Percentiles rank a stretch among this genome's conserved stretches.
Conservation (phyloP, 1,140 invertebrate species). For the Hypsibius dujardini region DNA sequence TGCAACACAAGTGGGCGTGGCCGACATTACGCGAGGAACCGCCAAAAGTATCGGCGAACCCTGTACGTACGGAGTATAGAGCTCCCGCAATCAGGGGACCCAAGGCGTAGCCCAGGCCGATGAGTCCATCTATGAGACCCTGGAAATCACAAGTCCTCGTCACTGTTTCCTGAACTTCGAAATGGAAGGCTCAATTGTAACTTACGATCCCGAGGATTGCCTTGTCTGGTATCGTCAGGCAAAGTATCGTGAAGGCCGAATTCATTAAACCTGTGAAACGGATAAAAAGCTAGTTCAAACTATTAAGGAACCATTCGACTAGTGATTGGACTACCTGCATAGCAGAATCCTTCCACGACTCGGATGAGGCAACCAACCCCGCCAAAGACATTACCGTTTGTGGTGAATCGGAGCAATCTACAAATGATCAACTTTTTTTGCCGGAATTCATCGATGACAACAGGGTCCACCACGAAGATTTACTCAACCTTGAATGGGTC, state of each 20-base stretch:
- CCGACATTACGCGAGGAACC: too few species aligned
- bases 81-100: background rate
- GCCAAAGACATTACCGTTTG: background rate
- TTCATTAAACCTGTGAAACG: conserved; percentile 6
- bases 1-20: background rate
- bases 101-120: background rate
- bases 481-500: too few species aligned
- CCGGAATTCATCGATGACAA: too few species aligned
- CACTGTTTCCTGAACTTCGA: background rate
- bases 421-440: background rate
- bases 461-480: too few species aligned
- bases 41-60: too few species aligned
- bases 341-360: background rate
- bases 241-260: background rate
- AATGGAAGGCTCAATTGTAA: background rate
- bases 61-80: too few species aligned
- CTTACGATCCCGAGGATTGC: conserved; percentile 7
- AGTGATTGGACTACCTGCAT: background rate
- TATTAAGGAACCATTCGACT: background rate
- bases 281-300: background rate
- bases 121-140: background rate
- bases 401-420: background rate
- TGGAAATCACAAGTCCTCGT: background rate
- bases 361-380: background rate
- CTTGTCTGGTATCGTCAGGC: background rate